Percentiles rank a stretch among this genome's conserved stretches.
phyloP scores from a whole-genome alignment of 2,797 vertebrate genomes.

The Ceyx erithaca region DNA sequence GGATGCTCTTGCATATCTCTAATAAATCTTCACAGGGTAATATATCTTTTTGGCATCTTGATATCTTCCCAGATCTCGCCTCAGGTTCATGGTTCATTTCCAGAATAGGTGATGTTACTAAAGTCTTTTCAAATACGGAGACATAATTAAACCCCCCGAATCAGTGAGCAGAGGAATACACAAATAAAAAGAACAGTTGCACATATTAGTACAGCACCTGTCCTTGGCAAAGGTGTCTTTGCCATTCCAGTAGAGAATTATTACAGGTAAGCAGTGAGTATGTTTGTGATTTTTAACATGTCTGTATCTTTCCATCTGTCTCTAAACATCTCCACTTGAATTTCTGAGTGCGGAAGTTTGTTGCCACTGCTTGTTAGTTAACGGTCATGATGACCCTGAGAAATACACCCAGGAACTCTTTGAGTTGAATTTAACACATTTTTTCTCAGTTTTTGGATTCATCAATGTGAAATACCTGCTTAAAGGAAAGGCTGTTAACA shows the following conservation, averaged over 20 bases:
- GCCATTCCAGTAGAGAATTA: background rate
- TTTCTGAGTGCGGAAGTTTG: background rate
- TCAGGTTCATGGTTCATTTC: background rate
- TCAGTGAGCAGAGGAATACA: background rate
- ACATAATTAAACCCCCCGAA: background rate
- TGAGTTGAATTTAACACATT: background rate
- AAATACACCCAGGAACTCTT: background rate
- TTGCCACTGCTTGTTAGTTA: accelerated
- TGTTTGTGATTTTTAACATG: background rate
- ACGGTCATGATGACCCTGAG: background rate
- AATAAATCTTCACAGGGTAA: background rate
- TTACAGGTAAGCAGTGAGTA: background rate
- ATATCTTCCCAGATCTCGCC: background rate
- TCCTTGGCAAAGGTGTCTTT: background rate
- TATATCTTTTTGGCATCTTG: background rate
- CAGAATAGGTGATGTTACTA: background rate
- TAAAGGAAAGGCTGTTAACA: background rate
- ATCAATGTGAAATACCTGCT: background rate
- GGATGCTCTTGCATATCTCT: background rate
- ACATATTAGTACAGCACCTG: background rate
- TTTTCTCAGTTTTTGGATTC: background rate
- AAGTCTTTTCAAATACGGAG: background rate
- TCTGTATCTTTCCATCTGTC: background rate
- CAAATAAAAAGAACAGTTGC: constrained; percentile 3
- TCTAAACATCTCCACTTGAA: background rate